These are phyloP conservation scores for Crax fasciolata DNA, from an alignment of 2,797 vertebrate genomes.

Conservation along the genomic window DNA sequence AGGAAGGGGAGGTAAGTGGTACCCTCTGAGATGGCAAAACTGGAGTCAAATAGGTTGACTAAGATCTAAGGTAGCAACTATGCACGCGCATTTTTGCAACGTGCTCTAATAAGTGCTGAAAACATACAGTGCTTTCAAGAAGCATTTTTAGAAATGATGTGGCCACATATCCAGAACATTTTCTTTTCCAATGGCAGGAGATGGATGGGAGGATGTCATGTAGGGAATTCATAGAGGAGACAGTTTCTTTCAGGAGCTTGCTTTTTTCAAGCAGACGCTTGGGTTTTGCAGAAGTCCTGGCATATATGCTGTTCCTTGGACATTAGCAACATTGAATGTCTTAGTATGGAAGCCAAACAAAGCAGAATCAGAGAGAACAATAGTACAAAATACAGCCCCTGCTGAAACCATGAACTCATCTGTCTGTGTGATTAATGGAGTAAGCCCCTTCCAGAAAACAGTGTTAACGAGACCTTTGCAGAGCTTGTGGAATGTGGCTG, in stretches of 20 bases:
- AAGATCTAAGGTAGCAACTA: neutral
- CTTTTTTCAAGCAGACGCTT: neutral
- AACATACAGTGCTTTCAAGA: neutral
- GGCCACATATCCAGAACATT: neutral
- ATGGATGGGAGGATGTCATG: neutral
- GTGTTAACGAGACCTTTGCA: conserved; percentile 10
- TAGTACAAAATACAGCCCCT: neutral
- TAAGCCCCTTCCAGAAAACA: neutral
- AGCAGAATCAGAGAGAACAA: neutral
- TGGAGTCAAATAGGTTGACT: neutral
- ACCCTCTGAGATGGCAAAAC: neutral
- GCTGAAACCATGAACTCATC: neutral
- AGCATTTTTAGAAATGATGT: neutral
- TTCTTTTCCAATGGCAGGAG: neutral
- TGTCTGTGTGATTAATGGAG: neutral
- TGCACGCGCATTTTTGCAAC: neutral
- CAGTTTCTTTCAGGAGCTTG: neutral
- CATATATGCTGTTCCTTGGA: neutral
- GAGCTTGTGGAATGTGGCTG: neutral
- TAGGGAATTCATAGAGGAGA: neutral
- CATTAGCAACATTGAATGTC: neutral
- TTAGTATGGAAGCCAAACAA: conserved; percentile 7
- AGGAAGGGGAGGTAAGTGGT: neutral
- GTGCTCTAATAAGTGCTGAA: neutral
- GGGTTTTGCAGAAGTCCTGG: neutral